Base-by-base conservation (phyloP, 2,797 vertebrate species). In the Sciaenops ocellatus region DNA sequence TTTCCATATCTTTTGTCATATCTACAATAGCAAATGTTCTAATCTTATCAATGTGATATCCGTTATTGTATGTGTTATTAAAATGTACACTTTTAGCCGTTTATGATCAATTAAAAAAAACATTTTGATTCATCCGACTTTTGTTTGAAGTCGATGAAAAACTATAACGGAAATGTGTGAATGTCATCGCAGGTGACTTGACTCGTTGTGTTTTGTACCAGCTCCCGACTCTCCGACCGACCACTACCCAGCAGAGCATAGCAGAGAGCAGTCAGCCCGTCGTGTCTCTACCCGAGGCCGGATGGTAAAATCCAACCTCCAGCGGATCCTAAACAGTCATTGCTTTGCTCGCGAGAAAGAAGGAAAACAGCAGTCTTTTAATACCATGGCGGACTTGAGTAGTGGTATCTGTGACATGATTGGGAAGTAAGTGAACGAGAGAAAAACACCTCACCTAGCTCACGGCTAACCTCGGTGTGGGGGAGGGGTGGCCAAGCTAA, bases 281-380 rank as follows among this genome's bases (percentile, higher is more conserved):
- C 94, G 94, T 92, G 92, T 94, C 91, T 93, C 94, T 93, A 79
- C 83, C 93, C 95, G 95, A 95, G 95, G 94, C 96, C 96, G 96
- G 96, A 96, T 96, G 96, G 95, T 96, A 94, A 96, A 96, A 96
- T 96, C 96, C 94, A 96, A 96, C 96, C 96, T 96, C 95, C 96
- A 96, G 95, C 95, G 95, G 93, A 96, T 96, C 93, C 94, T 96
- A 90, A 96, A 96, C 90, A 96, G 96, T 96, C 96, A 96, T 93
- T 96, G 96, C 93, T 96, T 96, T 95, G 96, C 95, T 93, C 95
- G 96, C 85, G 95, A 96, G 92, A 96, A 96, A 92, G 96, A 96
- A 95, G 95, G 95, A 95, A 96, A 96, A 95, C 91, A 84, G 50
- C 94, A 93, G 83, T 78, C 73, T 74, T 59, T 77, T 51, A 86